Percentiles rank a stretch among this genome's conserved stretches.
These are phyloP conservation scores for Hetaerina americana DNA, from an alignment of 1,140 invertebrate genomes.

Conservation along the genomic window DNA sequence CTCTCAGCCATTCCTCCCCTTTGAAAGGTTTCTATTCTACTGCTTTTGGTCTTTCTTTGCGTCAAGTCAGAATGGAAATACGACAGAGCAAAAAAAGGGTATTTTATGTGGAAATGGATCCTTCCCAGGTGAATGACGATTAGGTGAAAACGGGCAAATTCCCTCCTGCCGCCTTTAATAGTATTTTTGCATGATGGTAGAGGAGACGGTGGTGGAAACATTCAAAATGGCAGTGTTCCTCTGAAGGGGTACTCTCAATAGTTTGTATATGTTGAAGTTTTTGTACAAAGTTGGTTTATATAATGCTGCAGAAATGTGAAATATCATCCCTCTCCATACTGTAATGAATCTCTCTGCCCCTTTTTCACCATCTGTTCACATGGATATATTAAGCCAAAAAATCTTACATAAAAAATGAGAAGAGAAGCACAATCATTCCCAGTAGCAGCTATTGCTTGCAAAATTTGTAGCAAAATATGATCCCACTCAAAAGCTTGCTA, in stretches of 20 bases:
- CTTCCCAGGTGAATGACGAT: background rate
- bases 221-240: conserved; percentile 4
- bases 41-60: conserved; percentile 3
- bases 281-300: conserved; percentile 7
- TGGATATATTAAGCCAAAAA: conserved; percentile 1
- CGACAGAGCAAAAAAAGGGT: background rate
- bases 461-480: background rate
- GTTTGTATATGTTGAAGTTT: conserved; percentile 9
- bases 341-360: background rate
- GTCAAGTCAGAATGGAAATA: conserved; percentile 1
- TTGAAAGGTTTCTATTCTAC: conserved; percentile 6
- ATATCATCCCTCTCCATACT: background rate
- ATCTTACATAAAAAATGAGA: background rate
- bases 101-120: background rate
- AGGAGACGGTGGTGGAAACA: background rate
- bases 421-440: background rate
- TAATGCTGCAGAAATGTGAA: background rate
- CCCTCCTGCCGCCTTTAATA: background rate
- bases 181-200: background rate
- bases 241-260: conserved; percentile 3
- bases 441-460: conserved; percentile 1
- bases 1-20: conserved; percentile 4
- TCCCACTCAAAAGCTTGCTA: background rate
- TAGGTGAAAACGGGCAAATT: background rate
- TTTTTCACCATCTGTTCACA: background rate